Base-by-base conservation (phyloP, 2,113 vertebrate species). In the Heterocephalus glaber region DNA sequence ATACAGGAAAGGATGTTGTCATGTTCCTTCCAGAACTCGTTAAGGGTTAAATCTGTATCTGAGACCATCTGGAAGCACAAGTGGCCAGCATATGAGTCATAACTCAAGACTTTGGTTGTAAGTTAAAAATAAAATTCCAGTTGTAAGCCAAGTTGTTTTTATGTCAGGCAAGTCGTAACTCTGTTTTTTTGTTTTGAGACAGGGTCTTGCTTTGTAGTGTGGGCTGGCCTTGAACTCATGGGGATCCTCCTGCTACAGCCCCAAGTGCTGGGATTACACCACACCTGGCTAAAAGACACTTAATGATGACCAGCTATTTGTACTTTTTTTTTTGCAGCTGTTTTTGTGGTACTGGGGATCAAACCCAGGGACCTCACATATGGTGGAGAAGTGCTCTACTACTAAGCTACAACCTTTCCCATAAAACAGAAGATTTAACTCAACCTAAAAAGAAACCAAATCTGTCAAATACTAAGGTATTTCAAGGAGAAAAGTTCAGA, bases 401-500 rank as follows among this genome's bases (percentile, higher is more conserved):
- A 41, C 28, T 89, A 52, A 35, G 9, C 66, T 60, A 72, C 2
- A 49, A 61, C 1, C 3, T 7, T 47, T 47, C 16, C 13, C 49
- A 86, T 47, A 44, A 96, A 89, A 93, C 26, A 79, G 30, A 94
- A 88, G 41, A 70, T 82, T 41, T 85, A 89, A 70, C 20, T 92
- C 65, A 72, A 89, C 77, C 66, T 86, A 95, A 90, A 92, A 93
- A 72, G 93, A 88, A 91, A 80, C 33, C 38, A 83, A 90, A 95
- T 92, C 58, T 76, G 35, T 90, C 49, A 95, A 93, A 93, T 49
- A 66, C 8, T 80, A 96, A 84, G 26, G 5, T 68, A 96, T 84
- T 65, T 95, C n/a, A 85, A 89, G 66, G 30, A 86, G 33, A 82
- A 94, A 92, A 70, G 19, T 24, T 96, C 56, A 94, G 76, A 92